Percentiles rank a stretch among this genome's conserved stretches.
These are phyloP conservation scores for Leucoptera coffeella DNA, from an alignment of 2,888 invertebrate species.

Conservation along the genomic window DNA sequence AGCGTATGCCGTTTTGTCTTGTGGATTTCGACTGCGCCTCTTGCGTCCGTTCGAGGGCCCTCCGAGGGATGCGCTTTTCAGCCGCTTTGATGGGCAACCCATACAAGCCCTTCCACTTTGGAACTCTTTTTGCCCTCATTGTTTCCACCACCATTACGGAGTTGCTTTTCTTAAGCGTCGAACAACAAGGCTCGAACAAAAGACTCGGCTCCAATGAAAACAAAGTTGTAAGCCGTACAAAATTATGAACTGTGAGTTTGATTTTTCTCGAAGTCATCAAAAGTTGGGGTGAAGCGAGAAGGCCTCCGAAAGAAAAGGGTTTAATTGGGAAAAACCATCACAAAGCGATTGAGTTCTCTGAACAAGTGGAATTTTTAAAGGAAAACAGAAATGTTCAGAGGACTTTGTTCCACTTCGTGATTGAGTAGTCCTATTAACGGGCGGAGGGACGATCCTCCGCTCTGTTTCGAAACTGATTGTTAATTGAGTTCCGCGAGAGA, in stretches of 20 bases:
- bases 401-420: constrained; percentile 1
- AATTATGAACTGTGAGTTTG: constrained; percentile 1
- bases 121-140: too few relatives aligned
- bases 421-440: constrained; percentile 3
- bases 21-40: constrained; percentile 1
- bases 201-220: too few relatives aligned
- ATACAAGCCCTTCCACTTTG: too few relatives aligned
- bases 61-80: too few relatives aligned
- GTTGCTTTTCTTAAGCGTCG: not conserved
- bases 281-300: constrained; percentile 11
- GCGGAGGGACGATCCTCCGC: constrained; percentile 10
- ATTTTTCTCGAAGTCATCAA: constrained; percentile 5
- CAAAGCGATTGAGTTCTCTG: constrained; percentile 3
- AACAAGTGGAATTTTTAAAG: constrained; percentile 4
- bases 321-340: constrained; percentile 4
- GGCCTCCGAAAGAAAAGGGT: constrained; percentile 7
- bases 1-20: constrained; percentile 3
- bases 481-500: too few relatives aligned
- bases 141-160: not conserved
- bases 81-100: too few relatives aligned
- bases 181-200: not conserved
- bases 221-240: constrained; percentile 2
- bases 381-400: constrained; percentile 6
- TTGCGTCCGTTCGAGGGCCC: too few relatives aligned
- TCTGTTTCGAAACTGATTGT: too few relatives aligned